These are phyloP conservation scores for Colinus virginianus DNA, from an alignment of 2,113 vertebrate species.

Conservation along the genomic window DNA sequence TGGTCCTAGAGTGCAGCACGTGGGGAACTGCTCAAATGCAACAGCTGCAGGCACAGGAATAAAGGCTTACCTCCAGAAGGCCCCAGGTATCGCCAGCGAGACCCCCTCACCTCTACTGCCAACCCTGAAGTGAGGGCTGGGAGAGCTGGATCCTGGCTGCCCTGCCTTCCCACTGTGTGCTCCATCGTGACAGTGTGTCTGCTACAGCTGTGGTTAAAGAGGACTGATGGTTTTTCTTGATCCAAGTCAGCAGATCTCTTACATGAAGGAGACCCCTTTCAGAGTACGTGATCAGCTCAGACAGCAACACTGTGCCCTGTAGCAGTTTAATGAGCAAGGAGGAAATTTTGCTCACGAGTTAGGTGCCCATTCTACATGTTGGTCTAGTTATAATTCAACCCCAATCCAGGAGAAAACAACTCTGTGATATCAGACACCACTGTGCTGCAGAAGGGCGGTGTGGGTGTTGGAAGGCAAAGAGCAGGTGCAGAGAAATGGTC, in stretches of 20 bases:
- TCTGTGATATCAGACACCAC: rapidly evolving
- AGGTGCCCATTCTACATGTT: background rate
- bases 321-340: background rate
- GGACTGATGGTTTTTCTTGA: background rate
- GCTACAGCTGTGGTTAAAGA: background rate
- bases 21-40: too few relatives aligned
- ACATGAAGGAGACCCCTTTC: background rate
- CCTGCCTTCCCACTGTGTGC: too few relatives aligned
- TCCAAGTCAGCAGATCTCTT: background rate
- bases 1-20: too few relatives aligned
- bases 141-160: too few relatives aligned
- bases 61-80: too few relatives aligned
- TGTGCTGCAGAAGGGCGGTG: rapidly evolving
- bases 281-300: rapidly evolving
- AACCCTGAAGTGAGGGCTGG: too few relatives aligned
- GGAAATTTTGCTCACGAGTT: background rate
- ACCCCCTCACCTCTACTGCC: too few relatives aligned
- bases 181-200: too few relatives aligned
- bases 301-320: background rate
- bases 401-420: background rate
- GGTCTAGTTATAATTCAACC: background rate
- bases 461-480: background rate
- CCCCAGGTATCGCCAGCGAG: too few relatives aligned
- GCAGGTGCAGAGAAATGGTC: background rate
- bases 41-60: too few relatives aligned